Base-by-base conservation (phyloP, 92 coral and sea anemone species). In the Micromussa lordhowensis region DNA sequence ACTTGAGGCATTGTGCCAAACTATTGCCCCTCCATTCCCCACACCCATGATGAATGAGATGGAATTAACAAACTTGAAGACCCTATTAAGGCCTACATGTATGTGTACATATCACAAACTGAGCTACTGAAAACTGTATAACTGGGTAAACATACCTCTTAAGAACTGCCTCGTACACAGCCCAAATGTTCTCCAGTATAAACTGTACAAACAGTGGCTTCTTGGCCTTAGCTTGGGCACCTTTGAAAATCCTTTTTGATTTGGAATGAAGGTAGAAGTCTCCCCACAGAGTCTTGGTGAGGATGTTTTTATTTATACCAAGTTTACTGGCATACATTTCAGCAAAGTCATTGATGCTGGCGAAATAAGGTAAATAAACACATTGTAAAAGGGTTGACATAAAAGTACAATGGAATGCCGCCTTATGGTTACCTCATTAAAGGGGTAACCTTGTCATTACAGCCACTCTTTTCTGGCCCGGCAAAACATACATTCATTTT, bases 171-270 rank as follows among this genome's bases (percentile, higher is more conserved):
- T 98, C 99, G 44, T 98, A 98, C 31, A 98, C 95, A 16, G 96
- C 96, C 99, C 99, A 98, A 48, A 98, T 93, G 83, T 96, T 94
- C 89, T 98, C 96, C 90, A 98, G 89, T 31, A 98, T 93, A 87
- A 98, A 96, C 93, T 98, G 99, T 22, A 98, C 98, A 94, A 98
- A 98, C 58, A 98, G 90, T 7, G 99, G 99, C 81, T 98, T 98
- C 85, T 96, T 98, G 2, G 98, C 96, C 86, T 98, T 98, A 79
- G 94, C 93, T 48, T 96, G 99, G 4, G 99, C 99, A 19, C 98
- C 98, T 85, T 93, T 96, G 75, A 98, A 90, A 78, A 98, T 98
- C 75, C 99, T 86, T 89, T 98, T 98, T 64, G 94, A 88, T 84
- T 98, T 98, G 40, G 93, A 38, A 80, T 98, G 96, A 49, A 98